A percentile compares a stretch with the other conserved stretches of the same genome.
These are phyloP conservation scores for Drosophila rhopaloa DNA, from an alignment of 1,140 invertebrate species.

Conservation along the genomic window DNA sequence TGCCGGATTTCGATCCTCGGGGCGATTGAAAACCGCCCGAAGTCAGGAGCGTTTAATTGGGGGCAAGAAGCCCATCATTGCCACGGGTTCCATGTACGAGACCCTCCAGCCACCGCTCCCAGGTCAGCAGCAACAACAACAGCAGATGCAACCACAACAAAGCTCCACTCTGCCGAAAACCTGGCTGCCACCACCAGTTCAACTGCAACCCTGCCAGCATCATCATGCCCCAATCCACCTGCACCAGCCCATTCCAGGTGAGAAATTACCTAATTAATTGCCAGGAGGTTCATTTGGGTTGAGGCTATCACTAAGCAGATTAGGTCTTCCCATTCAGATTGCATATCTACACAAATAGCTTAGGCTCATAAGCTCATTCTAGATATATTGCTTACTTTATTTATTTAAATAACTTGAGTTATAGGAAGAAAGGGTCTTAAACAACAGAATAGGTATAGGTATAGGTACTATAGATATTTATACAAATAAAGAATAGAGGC, in stretches of 20 bases:
- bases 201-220: conserved; percentile 71
- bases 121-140: conserved; percentile 28
- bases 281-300: background rate
- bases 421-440: too few species aligned
- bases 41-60: conserved; percentile 90
- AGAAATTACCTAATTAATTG: background rate
- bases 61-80: conserved; percentile 86
- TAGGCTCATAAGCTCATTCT: background rate
- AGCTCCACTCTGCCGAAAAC: conserved; percentile 62
- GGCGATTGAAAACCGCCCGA: conserved; percentile 85
- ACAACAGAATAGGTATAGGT: background rate
- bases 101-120: conserved; percentile 64
- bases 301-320: background rate
- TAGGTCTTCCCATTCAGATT: background rate
- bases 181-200: conserved; percentile 58
- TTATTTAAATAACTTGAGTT: too few species aligned
- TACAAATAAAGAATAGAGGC: too few species aligned
- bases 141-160: conserved; percentile 43
- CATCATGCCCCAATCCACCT: conserved; percentile 75
- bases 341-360: too few species aligned
- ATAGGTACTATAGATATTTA: too few species aligned
- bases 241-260: conserved; percentile 67
- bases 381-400: background rate
- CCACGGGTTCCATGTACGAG: conserved; percentile 74
- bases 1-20: conserved; percentile 85